These are phyloP conservation scores for Atethmia centrago DNA, from an alignment of 2,888 invertebrate genomes.

Conservation along the genomic window DNA sequence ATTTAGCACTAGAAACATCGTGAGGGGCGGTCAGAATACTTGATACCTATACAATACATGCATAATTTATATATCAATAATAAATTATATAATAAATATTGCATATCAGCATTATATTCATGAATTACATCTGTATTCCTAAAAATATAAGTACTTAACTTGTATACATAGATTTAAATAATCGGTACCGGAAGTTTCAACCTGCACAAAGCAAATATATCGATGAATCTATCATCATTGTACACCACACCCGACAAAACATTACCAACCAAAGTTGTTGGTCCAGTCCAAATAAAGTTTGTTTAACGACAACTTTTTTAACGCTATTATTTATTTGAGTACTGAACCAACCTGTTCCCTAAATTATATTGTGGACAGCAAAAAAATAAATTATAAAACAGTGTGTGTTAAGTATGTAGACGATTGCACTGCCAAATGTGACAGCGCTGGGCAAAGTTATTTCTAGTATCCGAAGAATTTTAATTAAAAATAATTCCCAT, in stretches of 20 bases:
- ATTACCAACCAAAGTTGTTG: slow-evolving; percentile 66
- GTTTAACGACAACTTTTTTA: slow-evolving; percentile 73
- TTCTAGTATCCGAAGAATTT: neutral
- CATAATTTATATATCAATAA: slow-evolving; percentile 13
- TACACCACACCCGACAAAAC: slow-evolving; percentile 48
- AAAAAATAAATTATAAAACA: slow-evolving; percentile 34
- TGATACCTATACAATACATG: slow-evolving; percentile 11
- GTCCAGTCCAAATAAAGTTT: slow-evolving; percentile 74
- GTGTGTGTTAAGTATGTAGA: slow-evolving; percentile 20
- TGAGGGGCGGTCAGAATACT: slow-evolving; percentile 10
- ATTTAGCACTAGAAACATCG: slow-evolving; percentile 33
- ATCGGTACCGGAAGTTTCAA: slow-evolving; percentile 48
- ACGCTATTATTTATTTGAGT: slow-evolving; percentile 61
- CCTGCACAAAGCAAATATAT: slow-evolving; percentile 51
- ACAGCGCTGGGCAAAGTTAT: neutral
- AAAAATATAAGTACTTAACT: neutral
- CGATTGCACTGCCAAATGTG: neutral
- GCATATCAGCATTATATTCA: slow-evolving; percentile 16
- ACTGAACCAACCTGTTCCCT: slow-evolving; percentile 53
- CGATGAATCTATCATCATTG: slow-evolving; percentile 54
- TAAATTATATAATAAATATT: slow-evolving; percentile 20
- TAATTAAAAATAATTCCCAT: neutral
- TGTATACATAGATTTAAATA: slow-evolving; percentile 11
- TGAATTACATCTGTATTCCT: neutral
- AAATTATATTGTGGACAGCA: slow-evolving; percentile 43